These are phyloP conservation scores for Eupithecia insigniata DNA, from an alignment of 2,888 invertebrate species.

Conservation along the genomic window DNA sequence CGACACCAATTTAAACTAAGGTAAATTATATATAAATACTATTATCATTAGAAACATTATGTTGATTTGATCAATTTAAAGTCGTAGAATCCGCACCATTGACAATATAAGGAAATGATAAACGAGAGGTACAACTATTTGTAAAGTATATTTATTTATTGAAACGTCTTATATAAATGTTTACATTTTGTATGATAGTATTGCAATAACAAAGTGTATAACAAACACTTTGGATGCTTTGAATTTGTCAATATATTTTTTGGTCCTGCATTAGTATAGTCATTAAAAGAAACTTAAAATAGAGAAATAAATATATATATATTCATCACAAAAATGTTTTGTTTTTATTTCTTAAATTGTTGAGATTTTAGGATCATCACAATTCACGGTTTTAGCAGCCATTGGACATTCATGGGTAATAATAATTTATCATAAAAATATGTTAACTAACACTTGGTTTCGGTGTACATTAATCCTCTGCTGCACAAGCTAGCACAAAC, in stretches of 20 bases:
- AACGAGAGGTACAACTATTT: slow-evolving; percentile 68
- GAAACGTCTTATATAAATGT: slow-evolving; percentile 49
- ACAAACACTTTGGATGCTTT: slow-evolving; percentile 20
- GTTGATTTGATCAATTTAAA: slow-evolving; percentile 59
- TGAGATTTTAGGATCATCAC: slow-evolving; percentile 34
- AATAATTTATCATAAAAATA: slow-evolving; percentile 36
- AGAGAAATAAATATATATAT: slow-evolving; percentile 78
- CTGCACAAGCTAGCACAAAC: background rate
- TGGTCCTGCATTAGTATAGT: slow-evolving; percentile 63
- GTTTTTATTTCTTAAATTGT: slow-evolving; percentile 68
- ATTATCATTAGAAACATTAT: slow-evolving; percentile 48
- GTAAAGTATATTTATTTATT: slow-evolving; percentile 59
- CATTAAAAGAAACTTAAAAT: slow-evolving; percentile 61
- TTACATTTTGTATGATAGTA: slow-evolving; percentile 47
- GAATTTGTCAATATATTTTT: slow-evolving; percentile 45
- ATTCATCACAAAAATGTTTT: slow-evolving; percentile 77
- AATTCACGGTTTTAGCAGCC: slow-evolving; percentile 40
- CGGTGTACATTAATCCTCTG: slow-evolving; percentile 22
- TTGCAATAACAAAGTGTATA: slow-evolving; percentile 22
- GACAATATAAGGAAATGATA: slow-evolving; percentile 68
- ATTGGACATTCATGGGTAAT: slow-evolving; percentile 45
- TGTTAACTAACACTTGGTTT: slow-evolving; percentile 37
- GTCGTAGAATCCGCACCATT: slow-evolving; percentile 55
- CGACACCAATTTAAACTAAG: slow-evolving; percentile 52
- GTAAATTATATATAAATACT: slow-evolving; percentile 47